Evolutionary conservation across 2,797 vertebrate genomes (phyloP), one percentile per base, ranked within the genome.

Genomic region (Simalia tracyae): DNA sequence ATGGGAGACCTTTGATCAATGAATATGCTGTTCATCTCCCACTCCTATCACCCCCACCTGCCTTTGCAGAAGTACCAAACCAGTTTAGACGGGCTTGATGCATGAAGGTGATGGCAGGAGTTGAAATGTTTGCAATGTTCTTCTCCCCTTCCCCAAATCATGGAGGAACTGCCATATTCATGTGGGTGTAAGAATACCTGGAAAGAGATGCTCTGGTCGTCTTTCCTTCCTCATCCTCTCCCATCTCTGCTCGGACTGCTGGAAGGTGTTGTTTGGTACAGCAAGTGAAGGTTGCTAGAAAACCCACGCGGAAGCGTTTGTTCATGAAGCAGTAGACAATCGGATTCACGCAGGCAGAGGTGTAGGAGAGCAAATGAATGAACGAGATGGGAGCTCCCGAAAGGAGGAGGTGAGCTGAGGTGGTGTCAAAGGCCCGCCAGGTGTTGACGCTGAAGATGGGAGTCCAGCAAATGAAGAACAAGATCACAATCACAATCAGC

Each of bases 251-350:
- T 24, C 95, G 95, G 4, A 3, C 6, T 0, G 93, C 92, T 0
- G 97, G 94, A 0, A 92, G 81, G 1, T 93, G 92, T 0, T 92
- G 94, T 56, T 36, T 91, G 4, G 95, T 59, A 6, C 98, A 98
- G 97, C 99, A 99, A 94, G 97, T 91, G 95, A 99, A 99, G 0
- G 99, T 99, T 92, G 98, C 96, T 12, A 99, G 95, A 95, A 99
- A 98, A 68, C 98, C 98, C 86, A 97, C 96, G 56, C 99, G 98
- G 97, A 99, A 99, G 0, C 99, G 98, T 89, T 98, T 99, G 98
- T 99, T 99, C 99, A 99, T 99, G 93, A 99, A 99, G 96, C 99
- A 99, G 97, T 99, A 99, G 84, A 99, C 98, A 96, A 99, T 98
- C 85, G 99, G 99, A 96, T 99, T 99, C 94, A 99, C 98, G 0